Base-by-base conservation (phyloP, 2,797 vertebrate genomes). In the Thalassophryne amazonica region DNA sequence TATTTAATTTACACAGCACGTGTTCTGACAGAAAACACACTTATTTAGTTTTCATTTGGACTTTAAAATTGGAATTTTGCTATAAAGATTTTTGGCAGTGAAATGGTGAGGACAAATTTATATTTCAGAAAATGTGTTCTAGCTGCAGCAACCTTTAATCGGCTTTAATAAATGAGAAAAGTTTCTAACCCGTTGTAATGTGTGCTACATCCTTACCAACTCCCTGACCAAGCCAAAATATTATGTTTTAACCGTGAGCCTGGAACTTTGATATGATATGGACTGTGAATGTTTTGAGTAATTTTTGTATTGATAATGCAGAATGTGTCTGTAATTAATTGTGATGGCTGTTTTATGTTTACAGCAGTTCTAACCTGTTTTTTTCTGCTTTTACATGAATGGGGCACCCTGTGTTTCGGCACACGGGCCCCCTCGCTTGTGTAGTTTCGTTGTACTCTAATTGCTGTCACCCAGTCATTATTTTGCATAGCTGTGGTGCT, bases 361-460 rank as follows among this genome's bases (percentile, higher is more conserved):
- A 36, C 15, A 27, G 7, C 66, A 65, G 63, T 59, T 41, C 71
- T 91, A 89, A 89, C 86, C 72, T 60, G 59, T 89, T 39, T 61
- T 73, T 7, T 64, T 84, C 56, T 77, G 46, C 62, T 61, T 78
- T 78, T 32, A 62, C 62, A 54, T 52, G 56, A 63, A 31, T 48
- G 47, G 45, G 38, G 41, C 4, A 0, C 39, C 6, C 42, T 62
- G 52, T 35, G 51, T 69, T 19, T 37, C 36, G 28, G 55, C 65
- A 28, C 57, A 45, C n/a, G 19, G 45, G 35, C 12, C 23, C 41
- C n/a, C n/a, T n/a, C n/a, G n/a, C n/a, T 18, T 19, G 36, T 41
- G 45, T 46, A 47, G 63, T 42, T 40, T 37, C 20, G 24, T 40
- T 27, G 24, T 60, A 49, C 50, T 59, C 28, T 80, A 66, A 57